Conservation (phyloP, 2,113 vertebrate species). For the Epinephelus cyanopodus region DNA sequence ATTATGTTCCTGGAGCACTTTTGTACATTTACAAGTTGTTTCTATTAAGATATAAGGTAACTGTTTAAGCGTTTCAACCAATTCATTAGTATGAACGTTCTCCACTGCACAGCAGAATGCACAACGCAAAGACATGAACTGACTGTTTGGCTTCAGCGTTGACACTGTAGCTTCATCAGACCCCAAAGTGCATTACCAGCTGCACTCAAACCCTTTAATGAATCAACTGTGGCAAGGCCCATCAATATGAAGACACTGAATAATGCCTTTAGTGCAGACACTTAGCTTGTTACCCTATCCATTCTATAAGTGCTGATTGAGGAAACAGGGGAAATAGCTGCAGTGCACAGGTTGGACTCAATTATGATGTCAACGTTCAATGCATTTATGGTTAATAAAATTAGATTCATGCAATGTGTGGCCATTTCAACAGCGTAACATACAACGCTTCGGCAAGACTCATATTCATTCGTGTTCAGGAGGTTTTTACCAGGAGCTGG, state of each 20-base stretch:
- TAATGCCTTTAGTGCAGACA: slow-evolving; percentile 77
- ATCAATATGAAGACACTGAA: slow-evolving; percentile 81
- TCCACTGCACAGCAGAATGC: background rate
- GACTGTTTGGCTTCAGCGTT: slow-evolving; percentile 51
- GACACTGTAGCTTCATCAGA: slow-evolving; percentile 71
- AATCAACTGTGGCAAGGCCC: slow-evolving; percentile 78
- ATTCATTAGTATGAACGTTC: background rate
- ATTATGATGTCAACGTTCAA: slow-evolving; percentile 33
- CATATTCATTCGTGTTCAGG: background rate
- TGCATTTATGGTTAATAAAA: slow-evolving; percentile 30
- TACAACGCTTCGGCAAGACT: slow-evolving; percentile 9
- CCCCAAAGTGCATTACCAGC: slow-evolving; percentile 75
- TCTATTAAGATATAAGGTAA: background rate
- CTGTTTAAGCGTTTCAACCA: background rate
- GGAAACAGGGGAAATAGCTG: slow-evolving; percentile 47
- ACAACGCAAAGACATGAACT: slow-evolving; percentile 27
- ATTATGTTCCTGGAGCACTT: background rate
- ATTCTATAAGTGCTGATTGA: slow-evolving; percentile 74
- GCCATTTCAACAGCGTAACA: background rate
- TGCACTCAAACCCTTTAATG: slow-evolving; percentile 77
- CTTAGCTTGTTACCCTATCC: slow-evolving; percentile 71
- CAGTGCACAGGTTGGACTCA: slow-evolving; percentile 36
- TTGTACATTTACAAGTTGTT: background rate
- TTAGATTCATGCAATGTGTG: slow-evolving; percentile 17
- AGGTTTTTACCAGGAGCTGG: too few species aligned